Percentiles rank a stretch among this genome's conserved stretches.
Evolutionary conservation across 1,140 invertebrate genomes (phyloP).

Genomic region (Olivierus martensii): DNA sequence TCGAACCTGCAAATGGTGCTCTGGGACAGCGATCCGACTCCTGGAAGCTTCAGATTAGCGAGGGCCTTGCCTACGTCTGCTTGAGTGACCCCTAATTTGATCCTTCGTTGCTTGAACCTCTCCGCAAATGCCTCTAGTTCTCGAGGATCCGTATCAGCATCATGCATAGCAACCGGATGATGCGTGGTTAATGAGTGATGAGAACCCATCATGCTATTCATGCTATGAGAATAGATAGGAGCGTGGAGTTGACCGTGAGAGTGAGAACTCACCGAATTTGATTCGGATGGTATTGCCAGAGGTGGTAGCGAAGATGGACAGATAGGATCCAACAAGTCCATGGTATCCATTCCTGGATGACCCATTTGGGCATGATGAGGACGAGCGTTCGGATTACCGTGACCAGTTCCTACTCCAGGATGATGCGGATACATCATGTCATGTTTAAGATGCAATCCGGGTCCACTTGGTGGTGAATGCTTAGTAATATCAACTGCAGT

Average conservation of each 20-base stretch:
- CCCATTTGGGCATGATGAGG: constrained; percentile 65
- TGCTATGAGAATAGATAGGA: constrained; percentile 20
- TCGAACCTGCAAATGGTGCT: constrained; percentile 95
- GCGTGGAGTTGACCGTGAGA: constrained; percentile 31
- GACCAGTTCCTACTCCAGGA: constrained; percentile 37
- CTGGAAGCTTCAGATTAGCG: constrained; percentile 93
- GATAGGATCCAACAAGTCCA: constrained; percentile 78
- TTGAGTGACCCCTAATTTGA: constrained; percentile 96
- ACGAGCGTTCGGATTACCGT: no score
- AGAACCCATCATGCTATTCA: constrained; percentile 20
- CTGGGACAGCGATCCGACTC: constrained; percentile 93
- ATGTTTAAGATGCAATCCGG: constrained; percentile 54
- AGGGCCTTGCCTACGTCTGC: constrained; percentile 97
- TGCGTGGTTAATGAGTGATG: constrained; percentile 15
- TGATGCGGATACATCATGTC: constrained; percentile 89
- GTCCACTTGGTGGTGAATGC: constrained; percentile 38
- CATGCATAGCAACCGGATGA: constrained; percentile 25
- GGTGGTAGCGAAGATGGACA: constrained; percentile 36
- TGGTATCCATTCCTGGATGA: constrained; percentile 78
- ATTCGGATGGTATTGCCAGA: constrained; percentile 28
- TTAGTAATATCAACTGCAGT: constrained; percentile 66
- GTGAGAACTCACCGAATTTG: constrained; percentile 24
- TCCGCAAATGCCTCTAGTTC: constrained; percentile 98
- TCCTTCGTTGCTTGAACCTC: constrained; percentile 93
- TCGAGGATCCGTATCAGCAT: constrained; percentile 73